Base-by-base conservation (phyloP, 2,888 invertebrate genomes). In the Amblyjoppa fuscipennis region DNA sequence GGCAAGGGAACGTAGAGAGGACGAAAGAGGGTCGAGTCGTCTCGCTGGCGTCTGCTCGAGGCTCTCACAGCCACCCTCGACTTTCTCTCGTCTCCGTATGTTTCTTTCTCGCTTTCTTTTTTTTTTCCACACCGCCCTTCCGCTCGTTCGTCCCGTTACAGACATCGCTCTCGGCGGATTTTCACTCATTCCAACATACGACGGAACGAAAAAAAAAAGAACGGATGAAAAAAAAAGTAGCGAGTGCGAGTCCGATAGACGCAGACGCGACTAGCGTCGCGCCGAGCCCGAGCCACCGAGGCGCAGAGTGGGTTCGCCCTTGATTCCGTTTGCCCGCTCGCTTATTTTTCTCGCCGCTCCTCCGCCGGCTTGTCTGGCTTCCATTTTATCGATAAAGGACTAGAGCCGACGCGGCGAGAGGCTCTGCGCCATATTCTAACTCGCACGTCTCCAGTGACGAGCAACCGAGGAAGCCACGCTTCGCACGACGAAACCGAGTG, bases 41-140 rank as follows among this genome's bases (percentile, higher is more conserved):
- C 80, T 80, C 66, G 73, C 41, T 73, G 66, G 80, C 73, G 80
- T 80, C 66, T 66, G 73, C 64, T 56, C 49, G 34, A 59, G 38
- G 16, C 80, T 64, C 34, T 71, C 41, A 13, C 34, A 64, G 20
- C 66, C 20, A 20, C 64, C 73, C 53, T 73, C 49, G 20, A 79
- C 80, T 80, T 80, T 80, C 69, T 66, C 79, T 66, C 61, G 64
- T 41, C 38, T 25, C 53, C n/a, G 25, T 64, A 41, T 20, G 6
- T 64, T 64, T 66, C 31, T 53, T 66, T 66, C 53, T 41, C 51
- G 16, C 41, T 20, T 20, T 20, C 20, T 34, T 74, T 64, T 45
- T 49, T 25, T 49, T 20, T n/a, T 20, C 2, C 41, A 51, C 28
- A 34, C 59, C 6, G 45, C 38, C 59, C 59, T 45, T 64, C 38